Conservation (phyloP, 2,113 vertebrate species). For the Mus spicilegus region DNA sequence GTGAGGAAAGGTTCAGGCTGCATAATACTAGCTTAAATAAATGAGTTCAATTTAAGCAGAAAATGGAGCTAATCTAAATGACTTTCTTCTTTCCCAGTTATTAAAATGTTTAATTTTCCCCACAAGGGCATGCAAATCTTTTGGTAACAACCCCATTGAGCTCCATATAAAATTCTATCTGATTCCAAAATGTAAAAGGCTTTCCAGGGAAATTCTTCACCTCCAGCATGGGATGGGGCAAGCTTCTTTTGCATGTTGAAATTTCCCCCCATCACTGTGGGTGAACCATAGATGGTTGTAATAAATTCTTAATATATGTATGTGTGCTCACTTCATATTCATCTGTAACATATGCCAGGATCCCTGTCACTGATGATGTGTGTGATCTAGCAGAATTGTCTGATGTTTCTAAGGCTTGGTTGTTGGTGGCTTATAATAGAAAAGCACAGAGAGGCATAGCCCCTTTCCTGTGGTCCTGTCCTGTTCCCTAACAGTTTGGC, state of each 20-base stretch:
- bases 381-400: background rate
- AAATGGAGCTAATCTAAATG: slow-evolving; percentile 45
- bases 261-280: background rate
- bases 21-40: slow-evolving; percentile 41
- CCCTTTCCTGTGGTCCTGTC: background rate
- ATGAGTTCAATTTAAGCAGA: slow-evolving; percentile 48
- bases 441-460: background rate
- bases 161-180: slow-evolving; percentile 35
- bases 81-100: slow-evolving; percentile 36
- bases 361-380: background rate
- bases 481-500: background rate
- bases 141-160: slow-evolving; percentile 38
- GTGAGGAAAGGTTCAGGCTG: slow-evolving; percentile 42
- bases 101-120: slow-evolving; percentile 53
- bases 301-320: background rate
- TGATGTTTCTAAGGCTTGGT: background rate
- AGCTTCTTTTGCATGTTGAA: background rate
- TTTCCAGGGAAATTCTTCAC: background rate
- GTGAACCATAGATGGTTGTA: slow-evolving; percentile 2
- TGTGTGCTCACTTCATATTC: background rate
- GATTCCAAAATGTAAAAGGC: slow-evolving; percentile 26
- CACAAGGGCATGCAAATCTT: slow-evolving; percentile 41
- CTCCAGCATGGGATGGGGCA: background rate
- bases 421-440: background rate
- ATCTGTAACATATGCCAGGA: background rate